Percentiles rank a stretch among this genome's conserved stretches.
These are phyloP conservation scores for Rhinogobius similis DNA, from an alignment of 2,113 vertebrate species.

Conservation along the genomic window DNA sequence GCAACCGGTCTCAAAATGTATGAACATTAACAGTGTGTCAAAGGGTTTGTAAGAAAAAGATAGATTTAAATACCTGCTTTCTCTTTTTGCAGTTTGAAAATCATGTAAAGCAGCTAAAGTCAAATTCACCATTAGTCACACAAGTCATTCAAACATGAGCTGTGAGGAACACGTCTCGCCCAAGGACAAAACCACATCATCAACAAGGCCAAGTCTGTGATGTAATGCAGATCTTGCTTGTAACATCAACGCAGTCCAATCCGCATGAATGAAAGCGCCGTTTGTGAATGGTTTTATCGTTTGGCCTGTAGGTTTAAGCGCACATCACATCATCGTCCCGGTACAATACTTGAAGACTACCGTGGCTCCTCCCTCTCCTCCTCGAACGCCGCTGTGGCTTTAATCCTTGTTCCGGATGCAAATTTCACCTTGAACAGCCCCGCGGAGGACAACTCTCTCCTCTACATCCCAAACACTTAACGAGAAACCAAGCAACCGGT, in stretches of 20 bases:
- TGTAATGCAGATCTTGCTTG: neutral
- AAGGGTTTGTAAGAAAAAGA: too few relatives aligned
- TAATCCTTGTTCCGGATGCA: neutral
- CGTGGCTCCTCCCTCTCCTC: slow-evolving; percentile 9
- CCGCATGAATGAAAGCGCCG: neutral
- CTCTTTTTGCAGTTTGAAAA: too few relatives aligned
- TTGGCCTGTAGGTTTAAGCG: too few relatives aligned
- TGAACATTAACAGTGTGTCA: too few relatives aligned
- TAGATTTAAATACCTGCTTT: too few relatives aligned
- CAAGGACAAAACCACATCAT: neutral
- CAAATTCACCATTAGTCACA: too few relatives aligned
- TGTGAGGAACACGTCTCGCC: neutral
- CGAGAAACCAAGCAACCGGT: neutral
- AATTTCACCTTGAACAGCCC: slow-evolving; percentile 53
- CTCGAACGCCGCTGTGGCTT: neutral
- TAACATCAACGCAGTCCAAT: too few relatives aligned
- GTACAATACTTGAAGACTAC: slow-evolving; percentile 31
- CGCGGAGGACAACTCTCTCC: slow-evolving; percentile 25
- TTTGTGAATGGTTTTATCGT: too few relatives aligned
- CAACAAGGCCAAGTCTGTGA: neutral
- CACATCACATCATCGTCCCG: neutral
- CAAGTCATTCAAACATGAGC: neutral
- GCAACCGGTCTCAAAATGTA: too few relatives aligned
- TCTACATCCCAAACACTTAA: slow-evolving; percentile 42
- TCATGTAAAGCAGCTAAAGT: too few relatives aligned